A percentile compares a stretch with the other conserved stretches of the same genome.
phyloP scores from a whole-genome alignment of 2,888 invertebrate species.

The Lottia gigantea region DNA sequence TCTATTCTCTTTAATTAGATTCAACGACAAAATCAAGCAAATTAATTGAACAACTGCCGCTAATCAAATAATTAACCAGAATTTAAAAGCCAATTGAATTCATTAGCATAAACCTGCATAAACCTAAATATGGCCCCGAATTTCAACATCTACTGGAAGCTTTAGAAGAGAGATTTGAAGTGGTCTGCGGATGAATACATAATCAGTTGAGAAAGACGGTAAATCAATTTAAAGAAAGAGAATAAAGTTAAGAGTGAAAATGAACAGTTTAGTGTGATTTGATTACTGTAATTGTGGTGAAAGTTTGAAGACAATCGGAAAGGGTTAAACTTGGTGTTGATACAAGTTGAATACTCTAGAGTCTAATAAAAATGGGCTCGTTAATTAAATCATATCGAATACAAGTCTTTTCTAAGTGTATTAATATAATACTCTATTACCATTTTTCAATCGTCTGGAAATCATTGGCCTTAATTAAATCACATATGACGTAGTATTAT shows the following conservation, averaged over 20 bases:
- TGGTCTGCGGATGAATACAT: slow-evolving; percentile 10
- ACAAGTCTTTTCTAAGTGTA: background rate
- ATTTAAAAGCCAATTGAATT: slow-evolving; percentile 9
- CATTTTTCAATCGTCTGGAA: slow-evolving; percentile 5
- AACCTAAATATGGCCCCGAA: slow-evolving; percentile 10
- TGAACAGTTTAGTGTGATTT: slow-evolving; percentile 8
- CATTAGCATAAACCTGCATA: slow-evolving; percentile 11
- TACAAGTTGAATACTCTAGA: slow-evolving; percentile 6
- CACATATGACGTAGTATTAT: background rate
- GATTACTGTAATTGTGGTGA: slow-evolving; percentile 8
- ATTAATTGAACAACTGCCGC: slow-evolving; percentile 9
- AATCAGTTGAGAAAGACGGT: slow-evolving; percentile 6
- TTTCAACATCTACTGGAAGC: slow-evolving; percentile 5
- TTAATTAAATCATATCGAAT: slow-evolving; percentile 8
- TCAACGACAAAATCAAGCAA: slow-evolving; percentile 8
- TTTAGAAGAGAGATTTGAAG: background rate
- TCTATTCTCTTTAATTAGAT: background rate
- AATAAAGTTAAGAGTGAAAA: slow-evolving; percentile 11
- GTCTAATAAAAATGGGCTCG: slow-evolving; percentile 1
- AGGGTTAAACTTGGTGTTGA: slow-evolving; percentile 11
- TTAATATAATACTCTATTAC: slow-evolving; percentile 5
- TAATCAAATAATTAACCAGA: slow-evolving; percentile 10
- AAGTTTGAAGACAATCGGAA: slow-evolving; percentile 8
- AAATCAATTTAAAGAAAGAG: slow-evolving; percentile 3
- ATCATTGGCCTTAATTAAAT: background rate